Conservation (phyloP, 1,140 invertebrate species). For the Drosophila arawakana region DNA sequence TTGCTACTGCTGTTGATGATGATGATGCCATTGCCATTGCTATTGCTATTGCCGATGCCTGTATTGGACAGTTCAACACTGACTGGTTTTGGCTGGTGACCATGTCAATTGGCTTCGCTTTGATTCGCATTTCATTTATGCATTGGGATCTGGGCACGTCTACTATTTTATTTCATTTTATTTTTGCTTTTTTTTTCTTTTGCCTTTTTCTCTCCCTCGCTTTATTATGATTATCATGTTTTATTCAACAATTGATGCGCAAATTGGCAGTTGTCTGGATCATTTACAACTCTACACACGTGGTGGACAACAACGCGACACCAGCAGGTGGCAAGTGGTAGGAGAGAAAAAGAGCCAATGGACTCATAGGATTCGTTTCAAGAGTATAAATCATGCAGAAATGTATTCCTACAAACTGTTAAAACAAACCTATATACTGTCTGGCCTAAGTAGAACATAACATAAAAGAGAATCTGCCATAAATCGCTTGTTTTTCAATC, state of each 20-base stretch:
- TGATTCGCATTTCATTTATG: constrained; percentile 81
- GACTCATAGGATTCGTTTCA: background rate
- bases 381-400: constrained; percentile 34
- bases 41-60: constrained; percentile 5
- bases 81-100: constrained; percentile 60
- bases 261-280: constrained; percentile 82
- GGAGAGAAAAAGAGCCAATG: constrained; percentile 1
- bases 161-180: constrained; percentile 72
- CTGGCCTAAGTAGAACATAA: background rate
- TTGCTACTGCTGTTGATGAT: constrained; percentile 11
- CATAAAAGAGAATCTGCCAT: background rate
- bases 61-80: constrained; percentile 37
- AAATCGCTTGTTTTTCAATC: background rate
- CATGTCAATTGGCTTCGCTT: constrained; percentile 78
- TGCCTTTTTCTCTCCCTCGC: constrained; percentile 34
- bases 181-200: constrained; percentile 33
- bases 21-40: constrained; percentile 15
- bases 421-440: background rate
- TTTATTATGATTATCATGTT: constrained; percentile 83
- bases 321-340: background rate
- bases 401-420: constrained; percentile 33
- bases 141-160: constrained; percentile 53
- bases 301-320: constrained; percentile 35
- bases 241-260: constrained; percentile 83
- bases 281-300: constrained; percentile 79